Evolutionary conservation across 2,888 invertebrate genomes (phyloP).

Genomic region (Serripes groenlandicus): DNA sequence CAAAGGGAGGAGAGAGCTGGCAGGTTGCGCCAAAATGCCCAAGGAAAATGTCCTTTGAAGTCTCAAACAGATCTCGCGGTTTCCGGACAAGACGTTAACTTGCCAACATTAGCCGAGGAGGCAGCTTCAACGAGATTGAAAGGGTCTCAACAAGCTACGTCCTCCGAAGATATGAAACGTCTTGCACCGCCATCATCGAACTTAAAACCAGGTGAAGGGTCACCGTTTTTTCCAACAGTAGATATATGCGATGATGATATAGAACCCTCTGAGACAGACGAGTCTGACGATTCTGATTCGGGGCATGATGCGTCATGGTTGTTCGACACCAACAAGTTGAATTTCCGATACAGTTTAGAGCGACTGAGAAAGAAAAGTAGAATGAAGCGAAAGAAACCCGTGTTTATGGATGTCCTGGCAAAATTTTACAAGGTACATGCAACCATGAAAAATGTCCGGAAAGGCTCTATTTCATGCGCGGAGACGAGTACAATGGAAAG

Average conservation of each 20-base stretch:
- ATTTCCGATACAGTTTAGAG: constrained; percentile 55
- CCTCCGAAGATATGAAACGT: not conserved
- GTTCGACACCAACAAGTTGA: constrained; percentile 53
- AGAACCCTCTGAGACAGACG: constrained; percentile 19
- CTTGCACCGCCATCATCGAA: too few relatives aligned
- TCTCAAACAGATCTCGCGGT: not conserved
- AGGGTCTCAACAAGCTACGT: too few relatives aligned
- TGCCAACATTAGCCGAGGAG: not conserved
- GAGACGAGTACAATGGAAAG: constrained; percentile 17
- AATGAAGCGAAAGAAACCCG: constrained; percentile 58
- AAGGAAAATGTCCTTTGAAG: not conserved
- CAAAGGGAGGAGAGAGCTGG: constrained; percentile 13
- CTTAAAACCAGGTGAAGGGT: not conserved
- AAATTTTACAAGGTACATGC: constrained; percentile 71
- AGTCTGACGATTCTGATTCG: constrained; percentile 5
- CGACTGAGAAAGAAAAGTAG: constrained; percentile 48
- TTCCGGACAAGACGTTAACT: not conserved
- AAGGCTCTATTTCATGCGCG: constrained; percentile 36
- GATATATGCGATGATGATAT: constrained; percentile 9
- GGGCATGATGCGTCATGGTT: not conserved
- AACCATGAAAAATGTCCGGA: constrained; percentile 46
- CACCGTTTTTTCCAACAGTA: constrained; percentile 43
- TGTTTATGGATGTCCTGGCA: constrained; percentile 63
- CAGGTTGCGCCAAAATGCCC: not conserved
- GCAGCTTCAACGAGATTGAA: too few relatives aligned